Conservation (phyloP, 2,797 vertebrate species). For the Mus spretus region DNA sequence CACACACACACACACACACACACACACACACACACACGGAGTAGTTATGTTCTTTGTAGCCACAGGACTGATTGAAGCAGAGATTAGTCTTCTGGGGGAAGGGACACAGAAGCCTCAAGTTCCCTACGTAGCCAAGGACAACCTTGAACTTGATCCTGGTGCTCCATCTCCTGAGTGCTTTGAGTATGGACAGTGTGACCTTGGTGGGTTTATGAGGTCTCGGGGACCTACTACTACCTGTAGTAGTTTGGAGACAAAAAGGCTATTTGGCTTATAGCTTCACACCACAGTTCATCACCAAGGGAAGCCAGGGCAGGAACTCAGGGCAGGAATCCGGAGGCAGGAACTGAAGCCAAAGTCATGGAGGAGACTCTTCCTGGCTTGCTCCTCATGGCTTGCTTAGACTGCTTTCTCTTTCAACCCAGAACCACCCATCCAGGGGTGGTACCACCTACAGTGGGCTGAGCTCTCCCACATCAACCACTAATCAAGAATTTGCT, state of each 20-base stretch:
- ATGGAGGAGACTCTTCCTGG: not conserved
- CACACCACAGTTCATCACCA: not conserved
- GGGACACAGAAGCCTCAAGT: not conserved
- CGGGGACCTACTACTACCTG: not conserved
- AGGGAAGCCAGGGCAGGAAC: not conserved
- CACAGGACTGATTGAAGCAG: slow-evolving; percentile 4
- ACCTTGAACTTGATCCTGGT: not conserved
- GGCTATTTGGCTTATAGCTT: not conserved
- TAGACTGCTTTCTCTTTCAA: not conserved
- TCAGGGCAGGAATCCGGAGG: not conserved
- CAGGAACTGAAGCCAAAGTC: not conserved
- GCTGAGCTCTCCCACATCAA: not conserved
- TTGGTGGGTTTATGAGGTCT: not conserved
- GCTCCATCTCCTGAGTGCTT: not conserved
- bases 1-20: not conserved
- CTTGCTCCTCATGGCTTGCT: not conserved
- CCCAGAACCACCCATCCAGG: no score
- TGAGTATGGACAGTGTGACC: not conserved
- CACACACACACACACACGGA: not conserved
- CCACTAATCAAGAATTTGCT: not conserved
- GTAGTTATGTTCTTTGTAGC: not conserved
- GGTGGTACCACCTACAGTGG: not conserved
- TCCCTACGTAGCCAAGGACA: not conserved
- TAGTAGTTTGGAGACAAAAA: not conserved
- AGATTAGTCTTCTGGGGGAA: not conserved